phyloP scores from a whole-genome alignment of 2,888 invertebrate species.

The Colostygia pectinataria region DNA sequence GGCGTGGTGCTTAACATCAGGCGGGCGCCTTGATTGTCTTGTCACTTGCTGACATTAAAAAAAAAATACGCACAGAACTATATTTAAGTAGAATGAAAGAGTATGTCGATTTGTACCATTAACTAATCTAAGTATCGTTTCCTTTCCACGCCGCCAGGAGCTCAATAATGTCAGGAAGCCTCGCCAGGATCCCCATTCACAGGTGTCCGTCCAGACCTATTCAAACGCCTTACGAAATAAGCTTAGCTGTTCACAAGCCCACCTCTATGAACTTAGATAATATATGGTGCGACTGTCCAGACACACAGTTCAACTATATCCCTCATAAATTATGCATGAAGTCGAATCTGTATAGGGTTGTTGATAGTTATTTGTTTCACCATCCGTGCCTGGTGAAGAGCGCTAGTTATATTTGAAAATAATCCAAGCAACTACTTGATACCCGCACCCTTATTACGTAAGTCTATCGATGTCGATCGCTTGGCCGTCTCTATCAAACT shows the following conservation, averaged over 20 bases:
- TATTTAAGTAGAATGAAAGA: no score
- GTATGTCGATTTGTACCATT: no score
- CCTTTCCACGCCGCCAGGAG: conserved; percentile 72
- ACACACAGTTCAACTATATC: conserved; percentile 59
- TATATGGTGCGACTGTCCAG: conserved; percentile 68
- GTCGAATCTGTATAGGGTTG: conserved; percentile 56
- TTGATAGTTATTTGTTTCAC: conserved; percentile 63
- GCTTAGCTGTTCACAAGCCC: conserved; percentile 4
- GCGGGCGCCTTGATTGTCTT: no score
- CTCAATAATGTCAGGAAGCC: conserved; percentile 75
- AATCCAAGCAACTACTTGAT: neutral
- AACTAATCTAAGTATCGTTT: conserved; percentile 7
- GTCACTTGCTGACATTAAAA: no score
- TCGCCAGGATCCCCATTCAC: conserved; percentile 79
- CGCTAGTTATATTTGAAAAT: conserved; percentile 65
- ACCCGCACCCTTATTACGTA: no score
- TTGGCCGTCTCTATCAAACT: no score
- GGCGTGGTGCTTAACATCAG: no score
- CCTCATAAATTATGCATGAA: conserved; percentile 67
- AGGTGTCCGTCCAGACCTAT: conserved; percentile 63
- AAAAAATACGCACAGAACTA: no score
- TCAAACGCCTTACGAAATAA: conserved; percentile 26
- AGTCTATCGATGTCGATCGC: no score
- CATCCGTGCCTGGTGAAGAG: conserved; percentile 66
- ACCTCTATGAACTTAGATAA: conserved; percentile 50